These are phyloP conservation scores for Xanthia togata DNA, from an alignment of 2,888 invertebrate species.

Conservation along the genomic window DNA sequence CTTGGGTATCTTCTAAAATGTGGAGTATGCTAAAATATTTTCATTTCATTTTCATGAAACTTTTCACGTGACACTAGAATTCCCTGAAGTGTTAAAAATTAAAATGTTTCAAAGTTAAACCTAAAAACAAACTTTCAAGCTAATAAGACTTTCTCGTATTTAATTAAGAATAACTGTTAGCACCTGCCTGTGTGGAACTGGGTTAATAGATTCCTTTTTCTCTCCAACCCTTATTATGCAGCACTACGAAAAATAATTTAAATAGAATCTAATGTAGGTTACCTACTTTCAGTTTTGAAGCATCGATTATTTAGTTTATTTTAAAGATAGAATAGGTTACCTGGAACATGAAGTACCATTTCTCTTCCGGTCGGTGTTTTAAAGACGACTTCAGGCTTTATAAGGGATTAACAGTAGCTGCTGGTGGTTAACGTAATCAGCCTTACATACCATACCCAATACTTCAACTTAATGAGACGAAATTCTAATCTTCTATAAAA, in stretches of 20 bases:
- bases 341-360: not conserved
- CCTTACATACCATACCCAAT: too few species aligned
- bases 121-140: conserved; percentile 57
- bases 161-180: conserved; percentile 70
- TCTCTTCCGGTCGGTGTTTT: not conserved
- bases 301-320: conserved; percentile 37
- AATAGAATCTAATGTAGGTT: conserved; percentile 51
- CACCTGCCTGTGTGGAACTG: conserved; percentile 67
- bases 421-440: not conserved
- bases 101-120: conserved; percentile 61
- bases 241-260: conserved; percentile 41
- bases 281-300: conserved; percentile 31
- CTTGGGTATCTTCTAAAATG: conserved; percentile 2
- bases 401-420: not conserved
- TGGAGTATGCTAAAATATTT: conserved; percentile 33
- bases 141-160: conserved; percentile 67
- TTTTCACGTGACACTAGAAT: conserved; percentile 46
- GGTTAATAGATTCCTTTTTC: conserved; percentile 70
- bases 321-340: not conserved
- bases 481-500: too few species aligned
- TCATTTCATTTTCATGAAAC: conserved; percentile 35
- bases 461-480: too few species aligned
- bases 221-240: conserved; percentile 46
- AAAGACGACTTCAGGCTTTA: not conserved
- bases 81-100: conserved; percentile 56